Evolutionary conservation across 1,140 invertebrate species (phyloP).

Genomic region (Muscidifurax raptorellus): DNA sequence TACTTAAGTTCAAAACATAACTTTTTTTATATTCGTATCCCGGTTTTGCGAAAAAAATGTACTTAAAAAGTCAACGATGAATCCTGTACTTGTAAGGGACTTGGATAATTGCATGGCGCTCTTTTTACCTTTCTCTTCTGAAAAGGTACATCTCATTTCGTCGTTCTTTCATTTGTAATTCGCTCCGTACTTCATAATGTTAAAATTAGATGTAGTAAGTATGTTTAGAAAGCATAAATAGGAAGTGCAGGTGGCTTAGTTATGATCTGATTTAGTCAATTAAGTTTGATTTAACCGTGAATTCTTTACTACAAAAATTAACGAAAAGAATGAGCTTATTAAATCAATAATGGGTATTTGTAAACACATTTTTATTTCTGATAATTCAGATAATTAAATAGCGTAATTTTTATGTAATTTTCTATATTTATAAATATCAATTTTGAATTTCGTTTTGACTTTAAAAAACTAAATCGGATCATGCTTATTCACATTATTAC

Average conservation of each 20-base stretch:
- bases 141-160: constrained; percentile 51
- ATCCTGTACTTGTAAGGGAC: constrained; percentile 60
- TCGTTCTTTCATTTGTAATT: constrained; percentile 50
- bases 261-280: constrained; percentile 38
- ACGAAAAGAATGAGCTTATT: background rate
- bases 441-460: background rate
- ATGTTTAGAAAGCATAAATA: constrained; percentile 33
- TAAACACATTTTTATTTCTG: background rate
- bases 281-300: background rate
- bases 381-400: background rate
- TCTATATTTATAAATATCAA: background rate
- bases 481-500: constrained; percentile 3
- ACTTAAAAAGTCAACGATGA: constrained; percentile 69
- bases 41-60: constrained; percentile 68
- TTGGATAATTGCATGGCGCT: constrained; percentile 48
- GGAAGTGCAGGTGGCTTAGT: background rate
- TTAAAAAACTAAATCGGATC: constrained; percentile 31
- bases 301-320: background rate
- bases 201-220: constrained; percentile 49
- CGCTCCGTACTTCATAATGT: constrained; percentile 50
- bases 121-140: constrained; percentile 27
- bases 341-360: background rate
- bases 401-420: background rate
- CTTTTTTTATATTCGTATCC: constrained; percentile 61
- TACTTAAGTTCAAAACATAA: constrained; percentile 69